Conservation (phyloP, 37 sponge, comb jelly and placozoan species). For the Aplysina aerophoba region DNA sequence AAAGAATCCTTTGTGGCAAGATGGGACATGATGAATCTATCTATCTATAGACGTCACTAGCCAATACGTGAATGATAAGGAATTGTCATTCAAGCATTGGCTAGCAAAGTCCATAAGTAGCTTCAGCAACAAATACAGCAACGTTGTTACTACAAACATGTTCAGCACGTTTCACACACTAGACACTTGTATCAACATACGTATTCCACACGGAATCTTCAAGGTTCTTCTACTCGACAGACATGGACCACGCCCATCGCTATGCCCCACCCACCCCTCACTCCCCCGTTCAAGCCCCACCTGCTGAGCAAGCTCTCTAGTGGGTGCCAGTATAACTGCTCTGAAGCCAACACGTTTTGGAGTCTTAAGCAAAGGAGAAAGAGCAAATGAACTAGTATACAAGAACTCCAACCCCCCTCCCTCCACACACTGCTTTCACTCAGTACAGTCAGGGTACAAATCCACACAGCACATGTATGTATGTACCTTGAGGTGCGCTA, state of each 20-base stretch:
- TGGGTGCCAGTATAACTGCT: conserved; percentile 91
- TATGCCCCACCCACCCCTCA: not conserved
- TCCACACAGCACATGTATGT: not conserved
- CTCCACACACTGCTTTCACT: not conserved
- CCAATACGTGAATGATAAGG: too few relatives aligned
- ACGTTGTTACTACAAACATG: too few relatives aligned
- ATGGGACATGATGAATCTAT: too few relatives aligned
- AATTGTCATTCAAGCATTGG: too few relatives aligned
- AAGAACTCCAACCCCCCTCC: not conserved
- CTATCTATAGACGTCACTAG: too few relatives aligned
- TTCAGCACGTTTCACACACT: not conserved
- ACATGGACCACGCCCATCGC: too few relatives aligned
- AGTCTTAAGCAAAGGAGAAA: conserved; percentile 22
- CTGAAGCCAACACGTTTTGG: conserved; percentile 86
- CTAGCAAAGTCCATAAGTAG: too few relatives aligned
- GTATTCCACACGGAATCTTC: too few relatives aligned
- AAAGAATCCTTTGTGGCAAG: not conserved
- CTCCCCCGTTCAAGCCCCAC: not conserved
- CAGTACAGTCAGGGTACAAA: not conserved
- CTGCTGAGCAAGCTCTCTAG: conserved; percentile 97
- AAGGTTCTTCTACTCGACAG: too few relatives aligned
- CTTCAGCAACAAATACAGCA: too few relatives aligned
- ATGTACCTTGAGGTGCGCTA: conserved; percentile 80
- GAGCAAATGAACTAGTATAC: not conserved
- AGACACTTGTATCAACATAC: not conserved